Percentiles rank a stretch among this genome's conserved stretches.
Evolutionary conservation across 2,113 vertebrate species (phyloP).

Genomic region (Brienomyrus brachyistius): DNA sequence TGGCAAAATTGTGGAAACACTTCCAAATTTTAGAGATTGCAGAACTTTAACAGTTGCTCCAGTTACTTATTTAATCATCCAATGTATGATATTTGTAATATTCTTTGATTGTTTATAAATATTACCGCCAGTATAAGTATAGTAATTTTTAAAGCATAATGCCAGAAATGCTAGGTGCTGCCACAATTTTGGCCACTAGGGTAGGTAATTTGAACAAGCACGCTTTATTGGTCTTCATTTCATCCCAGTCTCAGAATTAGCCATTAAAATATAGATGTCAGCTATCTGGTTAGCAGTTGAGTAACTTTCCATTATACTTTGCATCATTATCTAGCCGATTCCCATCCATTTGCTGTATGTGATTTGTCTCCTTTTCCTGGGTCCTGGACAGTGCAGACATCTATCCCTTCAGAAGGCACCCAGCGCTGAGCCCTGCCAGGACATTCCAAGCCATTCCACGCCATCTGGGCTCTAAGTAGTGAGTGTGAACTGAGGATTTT

Average conservation of each 20-base stretch:
- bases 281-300: background rate
- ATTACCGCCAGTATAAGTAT: background rate
- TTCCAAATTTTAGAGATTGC: background rate
- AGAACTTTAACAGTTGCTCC: background rate
- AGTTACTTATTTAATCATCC: background rate
- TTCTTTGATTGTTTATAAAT: background rate
- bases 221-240: background rate
- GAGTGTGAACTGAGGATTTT: conserved; percentile 20
- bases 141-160: background rate
- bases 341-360: background rate
- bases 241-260: background rate
- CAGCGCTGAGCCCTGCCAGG: background rate
- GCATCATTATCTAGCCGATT: background rate
- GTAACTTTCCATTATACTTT: background rate
- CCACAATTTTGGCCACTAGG: background rate
- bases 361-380: background rate
- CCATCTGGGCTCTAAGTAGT: background rate
- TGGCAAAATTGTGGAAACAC: background rate
- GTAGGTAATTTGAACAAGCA: background rate
- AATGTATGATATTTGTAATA: background rate
- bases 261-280: background rate
- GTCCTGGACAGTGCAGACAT: background rate
- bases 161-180: background rate
- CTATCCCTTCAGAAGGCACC: background rate
- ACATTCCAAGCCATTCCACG: background rate